phyloP scores from a whole-genome alignment of 1,140 invertebrate genomes.

The Philotrypesis tridentata region DNA sequence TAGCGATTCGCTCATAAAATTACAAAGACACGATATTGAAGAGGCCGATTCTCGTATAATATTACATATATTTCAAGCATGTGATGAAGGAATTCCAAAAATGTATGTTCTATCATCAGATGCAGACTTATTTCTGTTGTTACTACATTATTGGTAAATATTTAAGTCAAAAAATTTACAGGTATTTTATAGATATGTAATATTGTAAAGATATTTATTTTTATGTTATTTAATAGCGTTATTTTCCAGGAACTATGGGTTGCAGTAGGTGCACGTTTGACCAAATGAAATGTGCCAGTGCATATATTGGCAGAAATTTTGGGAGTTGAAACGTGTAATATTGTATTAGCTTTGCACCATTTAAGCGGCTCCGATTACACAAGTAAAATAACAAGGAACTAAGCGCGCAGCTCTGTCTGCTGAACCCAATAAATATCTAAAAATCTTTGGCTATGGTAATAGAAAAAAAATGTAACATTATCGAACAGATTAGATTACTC shows the following conservation, averaged over 20 bases:
- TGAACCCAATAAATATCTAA: too few relatives aligned
- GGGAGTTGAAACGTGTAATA: not conserved
- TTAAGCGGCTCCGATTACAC: constrained; percentile 18
- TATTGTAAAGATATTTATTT: too few relatives aligned
- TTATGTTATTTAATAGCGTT: too few relatives aligned
- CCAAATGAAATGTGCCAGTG: not conserved
- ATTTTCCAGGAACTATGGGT: not conserved
- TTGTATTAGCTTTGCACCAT: not conserved
- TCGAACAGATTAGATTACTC: too few relatives aligned
- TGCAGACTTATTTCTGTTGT: constrained; percentile 11
- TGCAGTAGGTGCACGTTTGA: not conserved
- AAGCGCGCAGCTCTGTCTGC: too few relatives aligned
- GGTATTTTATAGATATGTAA: not conserved
- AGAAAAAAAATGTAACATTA: too few relatives aligned
- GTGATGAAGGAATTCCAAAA: not conserved
- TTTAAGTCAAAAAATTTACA: not conserved
- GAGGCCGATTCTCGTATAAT: constrained; percentile 14
- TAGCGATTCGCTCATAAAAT: not conserved
- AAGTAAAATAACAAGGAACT: too few relatives aligned
- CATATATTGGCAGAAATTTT: not conserved
- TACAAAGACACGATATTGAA: constrained; percentile 9
- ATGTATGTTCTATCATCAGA: not conserved
- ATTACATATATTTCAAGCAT: not conserved
- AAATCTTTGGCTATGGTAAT: too few relatives aligned
- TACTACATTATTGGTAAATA: not conserved